Conservation (phyloP, 1,140 invertebrate species). For the Megalopta genalis region DNA sequence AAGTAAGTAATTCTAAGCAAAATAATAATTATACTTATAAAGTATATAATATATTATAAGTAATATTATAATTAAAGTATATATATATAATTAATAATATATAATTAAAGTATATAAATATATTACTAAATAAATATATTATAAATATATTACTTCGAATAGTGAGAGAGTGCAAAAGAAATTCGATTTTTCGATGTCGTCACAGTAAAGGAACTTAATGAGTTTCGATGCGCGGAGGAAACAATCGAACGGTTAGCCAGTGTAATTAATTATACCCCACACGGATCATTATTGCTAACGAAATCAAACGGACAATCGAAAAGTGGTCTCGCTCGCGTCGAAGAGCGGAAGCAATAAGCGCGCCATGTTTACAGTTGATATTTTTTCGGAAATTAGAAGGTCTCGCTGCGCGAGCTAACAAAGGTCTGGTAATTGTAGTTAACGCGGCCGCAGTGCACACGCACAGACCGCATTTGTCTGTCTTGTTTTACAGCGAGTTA, state of each 20-base stretch:
- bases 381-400: constrained; percentile 48
- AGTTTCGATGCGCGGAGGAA: not conserved
- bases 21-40: too few relatives aligned
- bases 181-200: not conserved
- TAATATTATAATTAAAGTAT: too few relatives aligned
- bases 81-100: too few relatives aligned
- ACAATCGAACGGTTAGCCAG: not conserved
- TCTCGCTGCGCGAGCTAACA: constrained; percentile 33
- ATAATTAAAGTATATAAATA: too few relatives aligned
- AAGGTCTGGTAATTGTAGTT: constrained; percentile 62
- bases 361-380: constrained; percentile 15
- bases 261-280: constrained; percentile 35
- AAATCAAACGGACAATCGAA: constrained; percentile 29
- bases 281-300: constrained; percentile 27
- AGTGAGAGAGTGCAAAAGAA: not conserved
- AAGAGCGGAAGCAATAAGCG: constrained; percentile 31
- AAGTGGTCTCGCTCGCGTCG: not conserved
- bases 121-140: too few relatives aligned
- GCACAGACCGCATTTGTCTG: constrained; percentile 53
- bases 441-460: constrained; percentile 56
- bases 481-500: constrained; percentile 62
- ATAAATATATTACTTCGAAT: too few relatives aligned
- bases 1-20: too few relatives aligned
- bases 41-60: too few relatives aligned
- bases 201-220: not conserved